Conservation (phyloP, 1,140 invertebrate genomes). For the Euura saliciscinereae region DNA sequence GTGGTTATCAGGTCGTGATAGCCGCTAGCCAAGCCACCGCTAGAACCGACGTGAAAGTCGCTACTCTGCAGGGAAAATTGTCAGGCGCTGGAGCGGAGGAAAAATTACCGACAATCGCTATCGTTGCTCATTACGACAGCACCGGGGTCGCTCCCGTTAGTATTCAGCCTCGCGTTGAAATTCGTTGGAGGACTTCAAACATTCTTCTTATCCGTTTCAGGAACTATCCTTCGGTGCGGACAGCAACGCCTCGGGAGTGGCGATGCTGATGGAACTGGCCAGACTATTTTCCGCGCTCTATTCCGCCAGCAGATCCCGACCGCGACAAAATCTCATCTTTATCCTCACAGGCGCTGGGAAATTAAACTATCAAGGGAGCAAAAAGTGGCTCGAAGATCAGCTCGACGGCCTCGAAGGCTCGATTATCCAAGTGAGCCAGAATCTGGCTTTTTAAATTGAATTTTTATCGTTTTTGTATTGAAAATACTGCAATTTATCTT, state of each 20-base stretch:
- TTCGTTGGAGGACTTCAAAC: neutral
- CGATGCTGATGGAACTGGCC: constrained; percentile 86
- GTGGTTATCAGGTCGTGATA: constrained; percentile 88
- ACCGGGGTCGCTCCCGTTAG: constrained; percentile 87
- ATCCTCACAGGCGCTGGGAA: constrained; percentile 91
- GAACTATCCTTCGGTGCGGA: constrained; percentile 85
- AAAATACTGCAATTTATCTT: constrained; percentile 40
- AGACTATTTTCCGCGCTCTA: constrained; percentile 93
- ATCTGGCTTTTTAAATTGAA: constrained; percentile 16
- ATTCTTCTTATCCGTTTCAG: constrained; percentile 56
- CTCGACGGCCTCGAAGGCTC: constrained; percentile 77
- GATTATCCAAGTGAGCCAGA: constrained; percentile 71
- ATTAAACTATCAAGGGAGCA: constrained; percentile 94
- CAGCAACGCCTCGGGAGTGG: constrained; percentile 93
- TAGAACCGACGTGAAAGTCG: constrained; percentile 80
- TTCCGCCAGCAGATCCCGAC: constrained; percentile 76
- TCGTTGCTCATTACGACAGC: constrained; percentile 94
- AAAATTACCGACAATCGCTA: constrained; percentile 83
- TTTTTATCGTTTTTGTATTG: constrained; percentile 17
- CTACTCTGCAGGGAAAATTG: constrained; percentile 86
- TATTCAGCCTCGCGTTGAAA: constrained; percentile 26
- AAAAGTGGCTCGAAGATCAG: constrained; percentile 96
- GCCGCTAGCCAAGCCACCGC: constrained; percentile 71
- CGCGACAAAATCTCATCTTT: constrained; percentile 89
- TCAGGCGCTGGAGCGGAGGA: constrained; percentile 78